phyloP scores from a whole-genome alignment of 1,140 invertebrate genomes.

The Heliconius eleuchia region DNA sequence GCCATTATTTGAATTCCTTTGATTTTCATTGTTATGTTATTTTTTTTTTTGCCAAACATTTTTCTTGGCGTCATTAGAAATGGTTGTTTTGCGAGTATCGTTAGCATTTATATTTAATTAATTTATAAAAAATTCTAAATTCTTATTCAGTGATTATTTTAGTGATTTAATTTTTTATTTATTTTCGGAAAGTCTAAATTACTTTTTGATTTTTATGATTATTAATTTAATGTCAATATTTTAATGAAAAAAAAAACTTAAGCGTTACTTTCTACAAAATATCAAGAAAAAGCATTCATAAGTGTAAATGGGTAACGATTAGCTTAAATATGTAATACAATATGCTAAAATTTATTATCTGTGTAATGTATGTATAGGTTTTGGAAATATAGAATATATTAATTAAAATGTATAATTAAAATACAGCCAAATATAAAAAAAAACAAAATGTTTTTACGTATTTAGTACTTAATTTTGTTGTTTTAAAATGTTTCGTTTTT shows the following conservation, averaged over 20 bases:
- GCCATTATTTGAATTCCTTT: conserved; percentile 11
- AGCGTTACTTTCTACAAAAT: background rate
- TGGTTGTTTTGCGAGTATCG: background rate
- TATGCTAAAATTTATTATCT: background rate
- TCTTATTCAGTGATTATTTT: conserved; percentile 5
- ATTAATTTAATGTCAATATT: background rate
- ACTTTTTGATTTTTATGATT: background rate
- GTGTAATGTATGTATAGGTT: background rate
- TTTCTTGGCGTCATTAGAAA: background rate
- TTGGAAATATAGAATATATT: background rate
- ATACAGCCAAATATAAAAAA: background rate
- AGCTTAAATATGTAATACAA: background rate
- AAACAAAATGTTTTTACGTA: background rate
- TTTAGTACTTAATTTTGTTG: background rate
- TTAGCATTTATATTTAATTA: conserved; percentile 14
- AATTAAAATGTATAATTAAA: background rate
- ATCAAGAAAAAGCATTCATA: background rate
- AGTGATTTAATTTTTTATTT: background rate
- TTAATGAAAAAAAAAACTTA: background rate
- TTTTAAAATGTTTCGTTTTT: background rate
- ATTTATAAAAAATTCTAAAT: background rate
- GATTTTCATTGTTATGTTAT: background rate
- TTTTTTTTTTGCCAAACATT: background rate
- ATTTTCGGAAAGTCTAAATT: background rate
- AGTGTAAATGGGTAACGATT: background rate